phyloP scores from a whole-genome alignment of 1,140 invertebrate genomes.

The Bradysia coprophila region DNA sequence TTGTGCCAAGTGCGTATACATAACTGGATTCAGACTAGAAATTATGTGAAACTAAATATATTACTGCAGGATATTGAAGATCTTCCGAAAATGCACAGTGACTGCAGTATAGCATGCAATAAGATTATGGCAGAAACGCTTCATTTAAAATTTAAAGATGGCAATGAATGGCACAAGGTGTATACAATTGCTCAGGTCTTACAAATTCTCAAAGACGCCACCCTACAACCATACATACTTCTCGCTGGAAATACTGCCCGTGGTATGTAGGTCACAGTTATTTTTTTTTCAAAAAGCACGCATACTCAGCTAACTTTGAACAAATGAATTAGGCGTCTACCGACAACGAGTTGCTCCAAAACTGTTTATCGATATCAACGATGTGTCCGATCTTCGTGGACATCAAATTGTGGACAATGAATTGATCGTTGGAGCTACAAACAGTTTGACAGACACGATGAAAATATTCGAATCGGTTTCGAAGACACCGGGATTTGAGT shows the following conservation, averaged over 20 bases:
- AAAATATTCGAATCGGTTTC: conserved; percentile 27
- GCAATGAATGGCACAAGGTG: not conserved
- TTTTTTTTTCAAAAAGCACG: conserved; percentile 34
- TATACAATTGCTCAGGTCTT: no score
- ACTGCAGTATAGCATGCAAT: no score
- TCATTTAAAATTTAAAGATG: not conserved
- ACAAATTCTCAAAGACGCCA: not conserved
- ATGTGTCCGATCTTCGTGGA: conserved; percentile 30
- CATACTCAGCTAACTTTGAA: conserved; percentile 17
- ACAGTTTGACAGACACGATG: conserved; percentile 32
- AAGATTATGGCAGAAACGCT: no score
- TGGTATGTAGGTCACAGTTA: conserved; percentile 48
- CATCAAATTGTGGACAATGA: conserved; percentile 22
- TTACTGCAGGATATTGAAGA: not conserved
- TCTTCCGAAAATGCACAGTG: conserved; percentile 9
- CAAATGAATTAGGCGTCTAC: conserved; percentile 37
- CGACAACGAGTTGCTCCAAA: conserved; percentile 24
- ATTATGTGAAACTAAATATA: no score
- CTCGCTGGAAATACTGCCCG: conserved; percentile 32
- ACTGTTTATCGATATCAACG: conserved; percentile 38
- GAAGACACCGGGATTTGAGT: conserved; percentile 20
- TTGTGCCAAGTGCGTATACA: no score
- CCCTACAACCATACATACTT: conserved; percentile 33
- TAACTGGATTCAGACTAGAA: no score
- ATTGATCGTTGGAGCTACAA: conserved; percentile 31